These are phyloP conservation scores for Lophochroa leadbeateri DNA, from an alignment of 2,113 vertebrate genomes.

Conservation along the genomic window DNA sequence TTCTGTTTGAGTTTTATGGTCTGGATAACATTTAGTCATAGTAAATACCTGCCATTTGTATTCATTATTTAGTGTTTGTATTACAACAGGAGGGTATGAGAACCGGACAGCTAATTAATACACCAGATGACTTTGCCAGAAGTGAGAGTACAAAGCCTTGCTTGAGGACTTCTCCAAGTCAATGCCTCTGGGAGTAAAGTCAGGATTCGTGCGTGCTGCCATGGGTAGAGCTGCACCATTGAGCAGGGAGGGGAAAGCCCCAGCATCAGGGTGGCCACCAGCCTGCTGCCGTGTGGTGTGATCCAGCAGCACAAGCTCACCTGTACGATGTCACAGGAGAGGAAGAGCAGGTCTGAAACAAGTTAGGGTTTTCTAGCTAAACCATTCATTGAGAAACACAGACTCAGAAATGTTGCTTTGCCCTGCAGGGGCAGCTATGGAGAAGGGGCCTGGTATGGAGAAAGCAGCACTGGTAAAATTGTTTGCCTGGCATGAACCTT, in stretches of 20 bases:
- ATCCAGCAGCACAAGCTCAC: not conserved
- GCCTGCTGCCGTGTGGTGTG: fast-evolving
- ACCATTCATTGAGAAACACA: not conserved
- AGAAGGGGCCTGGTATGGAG: not conserved
- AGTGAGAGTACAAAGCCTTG: fast-evolving
- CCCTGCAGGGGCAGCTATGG: not conserved
- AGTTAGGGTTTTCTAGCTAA: not conserved
- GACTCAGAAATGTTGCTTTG: not conserved
- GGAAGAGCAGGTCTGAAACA: not conserved
- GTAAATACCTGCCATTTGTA: conserved; percentile 1
- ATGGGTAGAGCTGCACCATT: fast-evolving
- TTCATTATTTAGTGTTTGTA: not conserved
- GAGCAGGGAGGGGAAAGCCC: not conserved
- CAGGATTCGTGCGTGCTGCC: not conserved
- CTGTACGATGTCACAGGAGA: not conserved
- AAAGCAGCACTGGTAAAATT: not conserved
- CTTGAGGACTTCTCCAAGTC: not conserved
- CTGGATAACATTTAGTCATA: not conserved
- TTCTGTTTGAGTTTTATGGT: conserved; percentile 28
- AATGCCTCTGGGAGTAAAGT: fast-evolving
- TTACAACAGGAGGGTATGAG: not conserved
- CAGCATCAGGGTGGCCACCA: fast-evolving
- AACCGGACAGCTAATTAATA: not conserved
- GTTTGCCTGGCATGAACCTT: not conserved
- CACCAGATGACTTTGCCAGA: not conserved